These are phyloP conservation scores for Telmatochromis sp. DNA, from an alignment of 2,113 vertebrate species.

Conservation along the genomic window DNA sequence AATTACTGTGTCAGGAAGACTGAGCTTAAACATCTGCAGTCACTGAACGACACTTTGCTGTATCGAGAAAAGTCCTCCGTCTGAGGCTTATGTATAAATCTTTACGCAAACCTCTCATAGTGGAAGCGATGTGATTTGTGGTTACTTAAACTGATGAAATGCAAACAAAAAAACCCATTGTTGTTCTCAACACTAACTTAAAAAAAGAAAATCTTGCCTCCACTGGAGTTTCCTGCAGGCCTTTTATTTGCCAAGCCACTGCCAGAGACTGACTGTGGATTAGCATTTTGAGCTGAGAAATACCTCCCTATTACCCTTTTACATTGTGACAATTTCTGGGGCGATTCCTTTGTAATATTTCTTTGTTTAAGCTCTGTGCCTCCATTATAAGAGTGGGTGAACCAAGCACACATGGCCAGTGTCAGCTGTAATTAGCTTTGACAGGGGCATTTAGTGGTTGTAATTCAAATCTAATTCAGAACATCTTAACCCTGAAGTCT, in stretches of 20 bases:
- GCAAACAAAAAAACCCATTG: background rate
- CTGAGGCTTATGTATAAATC: background rate
- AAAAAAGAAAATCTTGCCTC: background rate
- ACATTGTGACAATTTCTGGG: conserved; percentile 84
- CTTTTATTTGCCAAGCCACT: conserved; percentile 62
- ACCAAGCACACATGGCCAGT: conserved; percentile 84
- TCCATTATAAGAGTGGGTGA: conserved; percentile 77
- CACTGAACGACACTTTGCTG: conserved; percentile 72
- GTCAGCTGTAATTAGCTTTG: conserved; percentile 94
- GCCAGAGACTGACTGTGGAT: conserved; percentile 48
- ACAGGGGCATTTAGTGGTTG: conserved; percentile 99
- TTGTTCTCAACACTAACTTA: background rate
- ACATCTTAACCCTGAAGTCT: conserved; percentile 98
- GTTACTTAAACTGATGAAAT: background rate
- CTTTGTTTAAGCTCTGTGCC: conserved; percentile 89
- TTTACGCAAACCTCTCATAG: background rate
- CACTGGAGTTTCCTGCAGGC: conserved; percentile 58
- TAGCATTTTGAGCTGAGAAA: conserved; percentile 60
- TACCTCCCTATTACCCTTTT: conserved; percentile 57
- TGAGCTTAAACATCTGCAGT: conserved; percentile 84
- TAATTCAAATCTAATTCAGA: conserved; percentile 99
- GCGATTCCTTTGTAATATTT: conserved; percentile 83
- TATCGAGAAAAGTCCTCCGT: conserved; percentile 68
- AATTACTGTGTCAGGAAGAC: conserved; percentile 95
- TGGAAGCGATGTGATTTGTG: background rate